Evolutionary conservation across 2,113 vertebrate species (phyloP), one percentile per base, ranked within the genome.

Genomic region (Gopherus flavomarginatus): DNA sequence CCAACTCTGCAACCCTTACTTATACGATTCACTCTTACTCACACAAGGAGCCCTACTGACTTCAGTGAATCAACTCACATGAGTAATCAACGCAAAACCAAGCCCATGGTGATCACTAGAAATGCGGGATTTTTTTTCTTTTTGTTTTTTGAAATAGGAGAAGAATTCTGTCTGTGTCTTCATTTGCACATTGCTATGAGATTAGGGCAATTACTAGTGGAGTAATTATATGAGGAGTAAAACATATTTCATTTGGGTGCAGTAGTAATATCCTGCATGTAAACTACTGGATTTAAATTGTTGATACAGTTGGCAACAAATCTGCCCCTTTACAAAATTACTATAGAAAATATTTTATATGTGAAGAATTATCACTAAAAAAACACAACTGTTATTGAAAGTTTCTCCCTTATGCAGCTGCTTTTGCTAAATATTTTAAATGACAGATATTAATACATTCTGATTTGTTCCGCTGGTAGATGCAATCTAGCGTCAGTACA

Each of bases 391-490:
- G 35, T 8, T 59, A 47, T n/a, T 42, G 53, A 94, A 94, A 86
- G 89, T 47, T 19, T 86, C 29, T 90, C 89, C 77, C 50, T 42
- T 11, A 26, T 49, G 2, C 2, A 56, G 5, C 38, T 59, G 75
- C 87, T 96, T 92, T 88, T 10, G 89, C 47, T 92, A 86, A 92
- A 93, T 42, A 5, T 83, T 9, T 29, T 92, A 92, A 49, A 92
- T 57, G 49, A 54, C 65, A 86, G 47, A 79, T 79, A 54, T 59
- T 83, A 59, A 81, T 5, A 90, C 35, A 21, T 56, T 95, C 86
- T 50, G 59, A 89, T 75, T 38, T 49, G 69, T 50, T 75, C 24
- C 4, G 2, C 53, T 29, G 8, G 35, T 54, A 69, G 94, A 89
- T 87, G 4, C 44, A 88, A 8, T 44, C 78, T 78, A 35, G 11